Evolutionary conservation across 2,888 invertebrate species (phyloP), one percentile per base, ranked within the genome.

Genomic region (Synanthedon vespiformis): DNA sequence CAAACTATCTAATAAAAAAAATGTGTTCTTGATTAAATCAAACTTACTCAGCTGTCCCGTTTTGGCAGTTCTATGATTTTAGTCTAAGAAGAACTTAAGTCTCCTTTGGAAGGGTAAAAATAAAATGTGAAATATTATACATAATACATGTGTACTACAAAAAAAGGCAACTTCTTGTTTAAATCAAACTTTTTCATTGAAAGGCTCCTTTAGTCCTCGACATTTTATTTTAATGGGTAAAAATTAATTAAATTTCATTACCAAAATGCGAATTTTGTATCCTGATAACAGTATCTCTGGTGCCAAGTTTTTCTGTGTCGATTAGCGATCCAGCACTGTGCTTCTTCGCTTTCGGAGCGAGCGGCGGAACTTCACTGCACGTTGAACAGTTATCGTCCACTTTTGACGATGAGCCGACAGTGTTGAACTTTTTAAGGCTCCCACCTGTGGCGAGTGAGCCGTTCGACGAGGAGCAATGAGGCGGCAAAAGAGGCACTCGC

Each of bases 291-390:
- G 87, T 87, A 13, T 88, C 88, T 56, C 67, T 78, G n/a, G 81
- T 79, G 40, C 80, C 74, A 41, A 75, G 56, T 64, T 75, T 81
- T 16, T 86, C 86, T 0, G 76, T 68, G 47, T 88, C 88, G 49
- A 86, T 77, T 10, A 88, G 77, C 0, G 88, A 88, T 10, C 80
- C 84, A 1, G 85, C 80, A 57, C 87, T 87, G 50, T 77, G 81
- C 65, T 88, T 88, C 55, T 87, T 86, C 1, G 76, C 67, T 57
- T 83, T 81, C 3, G 85, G 86, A 1, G 72, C 81, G 10, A 83
- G 67, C 0, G 84, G 80, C 1, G 87, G 85, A 10, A 81, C 79
- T 62, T 88, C 84, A 56, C 88, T 80, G 62, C 86, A 80, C 0
- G 80, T 78, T 22, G 86, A 80, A 55, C 84, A 76, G 53, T 71